phyloP scores from a whole-genome alignment of 2,888 invertebrate genomes.

The Cephonodes hylas region DNA sequence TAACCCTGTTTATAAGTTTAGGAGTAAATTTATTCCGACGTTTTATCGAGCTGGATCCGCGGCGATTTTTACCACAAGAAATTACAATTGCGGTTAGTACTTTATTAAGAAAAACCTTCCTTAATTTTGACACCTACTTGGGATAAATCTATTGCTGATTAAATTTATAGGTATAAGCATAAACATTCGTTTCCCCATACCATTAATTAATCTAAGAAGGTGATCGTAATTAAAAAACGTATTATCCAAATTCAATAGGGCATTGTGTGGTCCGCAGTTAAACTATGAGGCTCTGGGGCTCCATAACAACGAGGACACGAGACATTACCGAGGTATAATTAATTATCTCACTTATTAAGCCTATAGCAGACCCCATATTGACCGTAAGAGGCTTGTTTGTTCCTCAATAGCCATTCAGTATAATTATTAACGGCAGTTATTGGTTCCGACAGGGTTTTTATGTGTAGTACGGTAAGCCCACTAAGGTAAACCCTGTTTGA shows the following conservation, averaged over 20 bases:
- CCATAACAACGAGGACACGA: slow-evolving; percentile 48
- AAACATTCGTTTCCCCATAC: neutral
- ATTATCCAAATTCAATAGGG: slow-evolving; percentile 57
- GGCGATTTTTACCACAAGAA: too few relatives aligned
- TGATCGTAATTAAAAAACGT: slow-evolving; percentile 48
- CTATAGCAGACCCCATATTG: slow-evolving; percentile 41
- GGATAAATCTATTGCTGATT: too few relatives aligned
- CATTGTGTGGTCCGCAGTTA: slow-evolving; percentile 42
- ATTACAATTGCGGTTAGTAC: too few relatives aligned
- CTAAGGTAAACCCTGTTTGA: neutral
- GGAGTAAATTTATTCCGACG: too few relatives aligned
- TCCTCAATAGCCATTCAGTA: neutral
- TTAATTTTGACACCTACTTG: too few relatives aligned
- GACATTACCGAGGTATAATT: slow-evolving; percentile 61
- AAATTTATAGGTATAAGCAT: neutral
- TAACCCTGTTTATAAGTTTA: too few relatives aligned
- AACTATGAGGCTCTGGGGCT: slow-evolving; percentile 58
- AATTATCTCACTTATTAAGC: slow-evolving; percentile 63
- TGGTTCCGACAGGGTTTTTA: neutral
- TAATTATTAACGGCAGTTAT: neutral
- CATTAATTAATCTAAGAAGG: neutral
- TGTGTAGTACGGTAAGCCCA: neutral
- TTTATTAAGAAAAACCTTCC: too few relatives aligned
- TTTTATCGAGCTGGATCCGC: too few relatives aligned
- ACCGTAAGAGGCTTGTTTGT: slow-evolving; percentile 40